Evolutionary conservation across 2,888 invertebrate species (phyloP).

Genomic region (Nephrotoma guestfalica): DNA sequence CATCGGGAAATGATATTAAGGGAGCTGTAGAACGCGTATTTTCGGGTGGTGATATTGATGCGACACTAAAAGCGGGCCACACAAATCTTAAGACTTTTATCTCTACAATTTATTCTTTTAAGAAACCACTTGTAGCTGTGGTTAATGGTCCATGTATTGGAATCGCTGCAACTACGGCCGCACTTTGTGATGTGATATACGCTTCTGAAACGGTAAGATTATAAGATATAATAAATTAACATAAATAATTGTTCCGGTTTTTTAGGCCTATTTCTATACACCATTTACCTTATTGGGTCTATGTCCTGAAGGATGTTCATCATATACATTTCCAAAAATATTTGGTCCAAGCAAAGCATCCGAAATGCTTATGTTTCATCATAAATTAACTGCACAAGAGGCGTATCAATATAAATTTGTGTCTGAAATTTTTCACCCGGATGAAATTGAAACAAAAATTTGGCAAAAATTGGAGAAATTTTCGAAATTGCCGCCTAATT

Average conservation of each 20-base stretch:
- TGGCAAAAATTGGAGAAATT: constrained; percentile 42
- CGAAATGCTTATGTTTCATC: constrained; percentile 51
- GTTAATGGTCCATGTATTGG: constrained; percentile 94
- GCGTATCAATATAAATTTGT: constrained; percentile 66
- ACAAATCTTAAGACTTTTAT: constrained; percentile 45
- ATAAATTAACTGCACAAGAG: constrained; percentile 64
- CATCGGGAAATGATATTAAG: constrained; percentile 67
- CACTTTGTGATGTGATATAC: constrained; percentile 78
- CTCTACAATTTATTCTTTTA: constrained; percentile 65
- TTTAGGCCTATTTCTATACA: constrained; percentile 71
- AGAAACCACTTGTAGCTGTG: constrained; percentile 73
- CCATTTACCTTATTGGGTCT: constrained; percentile 79
- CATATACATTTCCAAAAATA: constrained; percentile 67
- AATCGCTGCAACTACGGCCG: constrained; percentile 69
- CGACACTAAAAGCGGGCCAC: constrained; percentile 14
- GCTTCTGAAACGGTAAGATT: constrained; percentile 62
- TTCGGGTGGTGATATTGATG: not conserved
- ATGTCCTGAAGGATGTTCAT: constrained; percentile 80
- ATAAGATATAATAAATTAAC: constrained; percentile 4
- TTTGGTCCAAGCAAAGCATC: constrained; percentile 66
- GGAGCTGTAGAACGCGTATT: constrained; percentile 15
- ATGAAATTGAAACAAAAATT: constrained; percentile 42
- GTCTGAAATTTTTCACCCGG: constrained; percentile 56
- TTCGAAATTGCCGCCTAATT: constrained; percentile 38
- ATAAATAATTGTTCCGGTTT: constrained; percentile 12